Evolutionary conservation across 2,113 vertebrate species (phyloP).

Genomic region (human): GRCh38 chr1:18127001-18127500

Average conservation of each 20-base stretch:
- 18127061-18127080: accelerated
- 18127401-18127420: not conserved
- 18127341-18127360: not conserved
- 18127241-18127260: not conserved
- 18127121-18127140: not conserved
- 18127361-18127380: not conserved
- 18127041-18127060: not conserved
- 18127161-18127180: not conserved
- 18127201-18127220: not conserved
- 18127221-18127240: not conserved
- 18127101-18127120: not conserved
- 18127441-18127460: not conserved
- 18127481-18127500: accelerated
- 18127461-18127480: not conserved
- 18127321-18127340: not conserved
- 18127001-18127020: accelerated
- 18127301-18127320: not conserved
- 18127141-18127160: not conserved
- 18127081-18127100: not conserved
- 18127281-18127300: not conserved
- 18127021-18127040: accelerated
- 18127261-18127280: accelerated
- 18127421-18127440: not conserved
- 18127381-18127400: not conserved
- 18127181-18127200: not conserved